Base-by-base conservation (phyloP, 2,113 vertebrate genomes). In the Calidris pugnax region DNA sequence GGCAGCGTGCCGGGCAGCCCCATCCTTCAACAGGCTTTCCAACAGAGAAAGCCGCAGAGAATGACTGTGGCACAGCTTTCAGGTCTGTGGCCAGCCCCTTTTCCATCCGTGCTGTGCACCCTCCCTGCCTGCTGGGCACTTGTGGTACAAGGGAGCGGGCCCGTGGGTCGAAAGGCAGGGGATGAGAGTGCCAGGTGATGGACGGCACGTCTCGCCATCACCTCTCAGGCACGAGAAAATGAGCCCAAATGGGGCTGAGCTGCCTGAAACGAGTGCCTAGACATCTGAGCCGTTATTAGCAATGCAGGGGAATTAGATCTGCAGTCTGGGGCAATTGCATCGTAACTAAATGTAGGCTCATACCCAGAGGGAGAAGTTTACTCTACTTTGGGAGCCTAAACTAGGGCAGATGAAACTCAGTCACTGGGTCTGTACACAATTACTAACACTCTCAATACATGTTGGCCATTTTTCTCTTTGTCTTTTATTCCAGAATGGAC, bases 81-180 rank as follows among this genome's bases (percentile, higher is more conserved):
- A 45, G 47, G 27, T 24, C 35, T 35, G 68, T 17, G 28, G 5
- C 26, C 60, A 78, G 50, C 7, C 50, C 63, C 33, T 74, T 59
- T 21, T 35, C 69, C 0, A 0, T 3, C 64, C 1, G 0, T 19
- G 45, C 45, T 57, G 45, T 21, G 50, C 27, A 4, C 63, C 35
- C 26, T 26, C 17, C 6, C 33, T 74, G 45, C 45, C 63, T 1
- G 1, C 39, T 27, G 59, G 68, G 35, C 11, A 12, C 39, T 6
- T 7, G 41, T 1, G 6, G 7, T 27, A 11, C 0, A 1, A 51
- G 60, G 51, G 26, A 93, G 63, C 12, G 3, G 39, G 3, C 19
- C 24, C 33, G 26, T 27, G 21, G 3, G 0, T 67, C 1, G 33
- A 59, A 37, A 73, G 35, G 33, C 51, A 50, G 66, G 20, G 35